These are phyloP conservation scores for Ornithorhynchus anatinus DNA, from an alignment of 2,113 vertebrate species.

Conservation along the genomic window DNA sequence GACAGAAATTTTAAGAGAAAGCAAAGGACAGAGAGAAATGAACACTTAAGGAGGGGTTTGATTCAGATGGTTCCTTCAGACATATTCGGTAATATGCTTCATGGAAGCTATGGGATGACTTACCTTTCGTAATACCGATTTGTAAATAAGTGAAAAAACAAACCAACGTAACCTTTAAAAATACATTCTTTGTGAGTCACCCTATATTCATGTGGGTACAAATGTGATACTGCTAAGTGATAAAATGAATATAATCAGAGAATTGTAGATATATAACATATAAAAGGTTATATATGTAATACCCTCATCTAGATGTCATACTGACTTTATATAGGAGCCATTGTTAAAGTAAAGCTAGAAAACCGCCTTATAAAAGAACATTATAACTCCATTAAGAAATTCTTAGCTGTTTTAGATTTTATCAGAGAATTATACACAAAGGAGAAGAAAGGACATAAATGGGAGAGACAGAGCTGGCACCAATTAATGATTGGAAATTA, in stretches of 20 bases:
- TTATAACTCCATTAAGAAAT: background rate
- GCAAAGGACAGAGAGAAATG: background rate
- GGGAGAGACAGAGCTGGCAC: background rate
- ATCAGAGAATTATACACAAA: background rate
- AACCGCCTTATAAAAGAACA: background rate
- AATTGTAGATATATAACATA: background rate
- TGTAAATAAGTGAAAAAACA: background rate
- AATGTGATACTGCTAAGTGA: background rate
- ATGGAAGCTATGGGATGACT: background rate
- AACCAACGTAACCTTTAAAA: background rate
- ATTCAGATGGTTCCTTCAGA: background rate
- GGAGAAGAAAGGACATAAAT: background rate
- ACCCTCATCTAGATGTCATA: background rate
- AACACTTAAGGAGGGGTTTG: background rate
- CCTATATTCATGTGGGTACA: background rate
- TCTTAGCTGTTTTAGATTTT: background rate
- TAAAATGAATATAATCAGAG: constrained; percentile 3
- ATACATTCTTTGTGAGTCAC: background rate
- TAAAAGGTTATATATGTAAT: background rate
- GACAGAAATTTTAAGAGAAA: background rate
- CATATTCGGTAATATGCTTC: background rate
- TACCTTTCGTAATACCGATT: background rate
- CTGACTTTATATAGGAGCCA: background rate
- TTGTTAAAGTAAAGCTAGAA: background rate
- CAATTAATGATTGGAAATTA: background rate